These are phyloP conservation scores for Enteromius mattozi DNA, from an alignment of 2,797 vertebrate genomes.

Conservation along the genomic window DNA sequence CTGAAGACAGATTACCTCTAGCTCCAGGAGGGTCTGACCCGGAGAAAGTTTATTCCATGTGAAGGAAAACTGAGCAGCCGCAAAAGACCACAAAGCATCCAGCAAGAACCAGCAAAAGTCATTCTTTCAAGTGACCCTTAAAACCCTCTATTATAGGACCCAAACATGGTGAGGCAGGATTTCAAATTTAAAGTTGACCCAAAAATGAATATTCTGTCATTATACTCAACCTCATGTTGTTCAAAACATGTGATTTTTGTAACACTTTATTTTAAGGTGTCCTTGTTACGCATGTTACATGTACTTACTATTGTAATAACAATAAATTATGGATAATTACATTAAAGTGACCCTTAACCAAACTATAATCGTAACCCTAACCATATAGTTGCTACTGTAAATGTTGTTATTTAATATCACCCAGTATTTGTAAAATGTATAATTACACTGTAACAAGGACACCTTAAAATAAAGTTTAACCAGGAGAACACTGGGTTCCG, in stretches of 20 bases:
- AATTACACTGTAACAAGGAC: not conserved
- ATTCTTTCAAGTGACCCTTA: constrained; percentile 64
- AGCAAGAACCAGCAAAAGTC: constrained; percentile 72
- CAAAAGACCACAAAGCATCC: constrained; percentile 73
- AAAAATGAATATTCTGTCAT: not conserved
- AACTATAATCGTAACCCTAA: not conserved
- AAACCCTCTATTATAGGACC: not conserved
- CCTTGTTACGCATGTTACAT: not conserved
- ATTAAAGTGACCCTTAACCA: not conserved
- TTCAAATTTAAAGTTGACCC: not conserved
- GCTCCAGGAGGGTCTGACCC: constrained; percentile 75
- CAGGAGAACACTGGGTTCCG: not conserved
- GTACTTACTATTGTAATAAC: not conserved
- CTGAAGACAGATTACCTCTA: constrained; percentile 84
- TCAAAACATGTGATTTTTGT: not conserved
- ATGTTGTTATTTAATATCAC: not conserved
- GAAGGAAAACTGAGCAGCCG: constrained; percentile 71
- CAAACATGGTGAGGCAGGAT: not conserved
- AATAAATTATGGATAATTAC: not conserved
- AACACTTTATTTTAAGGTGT: not conserved
- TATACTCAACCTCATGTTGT: not conserved
- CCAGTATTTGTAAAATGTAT: not conserved
- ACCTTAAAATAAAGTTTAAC: not conserved
- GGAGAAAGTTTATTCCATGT: constrained; percentile 84
- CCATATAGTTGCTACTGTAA: not conserved